Evolutionary conservation across 2,113 vertebrate genomes (phyloP).

Genomic region (zebrafish (Danio rerio)): GRCz12tu NC_133193.1:28358001-28358500

Average conservation of each 20-base stretch:
- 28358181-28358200: conserved; percentile 29
- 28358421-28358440: not conserved
- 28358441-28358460: conserved; percentile 2
- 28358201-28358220: conserved; percentile 36
- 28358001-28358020: conserved; percentile 77
- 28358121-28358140: conserved; percentile 45
- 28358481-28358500: not conserved
- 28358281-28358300: conserved; percentile 58
- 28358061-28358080: conserved; percentile 51
- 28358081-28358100: conserved; percentile 25
- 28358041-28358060: conserved; percentile 41
- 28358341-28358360: conserved; percentile 23
- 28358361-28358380: conserved; percentile 68
- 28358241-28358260: conserved; percentile 65
- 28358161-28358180: not conserved
- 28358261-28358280: conserved; percentile 70
- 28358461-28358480: not conserved
- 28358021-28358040: conserved; percentile 61
- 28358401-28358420: not conserved
- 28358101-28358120: conserved; percentile 56
- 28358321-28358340: conserved; percentile 39
- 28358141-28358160: conserved; percentile 31
- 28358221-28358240: conserved; percentile 54
- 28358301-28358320: conserved; percentile 59
- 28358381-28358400: conserved; percentile 48